Percentiles rank a stretch among this genome's conserved stretches.
Evolutionary conservation across 2,888 invertebrate genomes (phyloP).

Genomic region (Diplolepis rosae): DNA sequence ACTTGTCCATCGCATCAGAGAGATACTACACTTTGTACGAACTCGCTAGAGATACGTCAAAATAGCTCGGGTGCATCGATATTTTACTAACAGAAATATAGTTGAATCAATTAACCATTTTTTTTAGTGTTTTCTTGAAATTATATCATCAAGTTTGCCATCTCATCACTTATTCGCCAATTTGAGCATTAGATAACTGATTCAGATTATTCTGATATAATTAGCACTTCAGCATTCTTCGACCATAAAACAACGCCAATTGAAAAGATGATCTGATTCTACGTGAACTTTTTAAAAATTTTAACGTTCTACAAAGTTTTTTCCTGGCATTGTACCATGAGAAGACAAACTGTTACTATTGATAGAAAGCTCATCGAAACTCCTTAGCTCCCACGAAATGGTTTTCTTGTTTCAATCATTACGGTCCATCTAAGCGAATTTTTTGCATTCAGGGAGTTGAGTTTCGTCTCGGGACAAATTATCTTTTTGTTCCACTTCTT

Average conservation of each 20-base stretch:
- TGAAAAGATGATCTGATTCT: background rate
- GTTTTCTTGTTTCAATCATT: background rate
- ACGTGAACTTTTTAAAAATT: background rate
- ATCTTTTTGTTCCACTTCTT: too few species aligned
- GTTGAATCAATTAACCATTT: too few species aligned
- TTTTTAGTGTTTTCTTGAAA: background rate
- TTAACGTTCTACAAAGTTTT: background rate
- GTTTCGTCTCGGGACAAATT: background rate
- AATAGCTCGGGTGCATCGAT: too few species aligned
- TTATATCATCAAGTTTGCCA: background rate
- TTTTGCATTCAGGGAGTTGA: background rate
- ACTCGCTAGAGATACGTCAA: too few species aligned
- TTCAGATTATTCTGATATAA: background rate
- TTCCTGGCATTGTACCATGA: background rate
- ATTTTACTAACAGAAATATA: too few species aligned
- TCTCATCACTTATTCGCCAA: background rate
- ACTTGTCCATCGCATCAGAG: too few species aligned
- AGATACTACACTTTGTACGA: too few species aligned
- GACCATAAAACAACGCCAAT: background rate
- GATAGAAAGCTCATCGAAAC: background rate
- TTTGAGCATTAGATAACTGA: background rate
- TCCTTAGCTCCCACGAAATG: background rate
- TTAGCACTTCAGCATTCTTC: background rate
- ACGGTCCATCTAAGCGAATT: background rate
- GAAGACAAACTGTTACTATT: background rate